Evolutionary conservation across 2,113 vertebrate genomes (phyloP), one percentile per base, ranked within the genome.

Genomic region (Paradoxurus hermaphroditus): DNA sequence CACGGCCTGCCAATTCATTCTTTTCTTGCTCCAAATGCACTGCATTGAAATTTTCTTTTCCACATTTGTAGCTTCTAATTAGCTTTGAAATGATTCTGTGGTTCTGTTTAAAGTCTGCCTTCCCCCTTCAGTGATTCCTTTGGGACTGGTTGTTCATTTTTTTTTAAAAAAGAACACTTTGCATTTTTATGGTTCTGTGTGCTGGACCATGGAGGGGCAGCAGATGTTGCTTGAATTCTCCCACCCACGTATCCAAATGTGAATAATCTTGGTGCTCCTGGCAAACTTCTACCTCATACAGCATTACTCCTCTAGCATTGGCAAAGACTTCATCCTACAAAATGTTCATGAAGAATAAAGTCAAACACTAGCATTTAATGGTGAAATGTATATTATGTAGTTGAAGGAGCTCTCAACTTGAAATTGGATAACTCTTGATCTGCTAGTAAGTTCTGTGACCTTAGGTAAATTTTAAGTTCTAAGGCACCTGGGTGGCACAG

Each of bases 131-230:
- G 63, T 78, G 79, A 97, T 97, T 97, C 97, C 93, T 97, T 93
- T 97, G 96, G 97, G 96, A 98, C 63, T 96, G 59, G 53, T 77
- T 97, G 94, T 97, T 97, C 91, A 97, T 97, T 91, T 92, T 95
- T 73, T 73, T 23, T 34, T 34, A 31, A 82, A 65, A 79, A 18
- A 93, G 63, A 97, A 97, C 89, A 97, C 82, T 97, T 95, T 97
- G 90, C 91, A 96, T 97, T 97, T 97, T 96, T 95, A 92, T 92
- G 84, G 68, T 94, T 97, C 93, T 97, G 94, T 94, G 79, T 89
- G 31, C 90, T 92, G 95, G 96, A 95, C 96, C 92, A n/a, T 82
- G 72, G 95, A 93, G 91, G 84, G 87, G 81, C 91, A 96, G 94
- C 98, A 98, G 97, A 96, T 98, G 97, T 96, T 97, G 63, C 91